Percentiles rank a stretch among this genome's conserved stretches.
Evolutionary conservation across 2,113 vertebrate genomes (phyloP).

Genomic region (Triplophysa dalaica): DNA sequence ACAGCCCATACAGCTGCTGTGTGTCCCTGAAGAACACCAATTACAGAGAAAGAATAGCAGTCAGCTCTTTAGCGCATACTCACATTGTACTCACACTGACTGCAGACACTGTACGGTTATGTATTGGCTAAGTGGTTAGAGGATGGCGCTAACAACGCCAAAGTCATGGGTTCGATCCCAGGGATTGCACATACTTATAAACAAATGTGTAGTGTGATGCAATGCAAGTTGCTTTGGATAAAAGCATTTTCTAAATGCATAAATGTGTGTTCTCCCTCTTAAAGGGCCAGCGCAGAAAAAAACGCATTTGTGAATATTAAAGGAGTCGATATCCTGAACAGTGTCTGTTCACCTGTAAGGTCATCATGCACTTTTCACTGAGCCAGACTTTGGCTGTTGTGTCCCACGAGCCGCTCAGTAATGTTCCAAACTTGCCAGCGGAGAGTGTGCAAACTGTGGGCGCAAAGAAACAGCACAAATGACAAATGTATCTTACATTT

Average conservation of each 20-base stretch:
- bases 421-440: constrained; percentile 93
- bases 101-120: not conserved
- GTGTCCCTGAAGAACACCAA: constrained; percentile 79
- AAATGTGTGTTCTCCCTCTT: not conserved
- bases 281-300: not conserved
- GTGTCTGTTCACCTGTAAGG: constrained; percentile 82
- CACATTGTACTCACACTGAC: not conserved
- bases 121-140: not conserved
- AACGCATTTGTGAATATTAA: not conserved
- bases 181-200: too few species aligned
- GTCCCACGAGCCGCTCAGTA: constrained; percentile 97
- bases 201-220: too few species aligned
- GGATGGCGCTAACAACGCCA: too few species aligned
- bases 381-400: constrained; percentile 96
- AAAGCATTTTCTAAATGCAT: too few species aligned
- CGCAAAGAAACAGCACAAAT: not conserved
- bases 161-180: too few species aligned
- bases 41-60: not conserved
- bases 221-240: too few species aligned
- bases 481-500: not conserved
- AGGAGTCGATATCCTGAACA: not conserved
- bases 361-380: constrained; percentile 98
- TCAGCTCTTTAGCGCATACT: not conserved
- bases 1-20: constrained; percentile 94
- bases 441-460: constrained; percentile 90